A percentile compares a stretch with the other conserved stretches of the same genome.
phyloP scores from a whole-genome alignment of 2,113 vertebrate species.

The Ranitomeya imitator region DNA sequence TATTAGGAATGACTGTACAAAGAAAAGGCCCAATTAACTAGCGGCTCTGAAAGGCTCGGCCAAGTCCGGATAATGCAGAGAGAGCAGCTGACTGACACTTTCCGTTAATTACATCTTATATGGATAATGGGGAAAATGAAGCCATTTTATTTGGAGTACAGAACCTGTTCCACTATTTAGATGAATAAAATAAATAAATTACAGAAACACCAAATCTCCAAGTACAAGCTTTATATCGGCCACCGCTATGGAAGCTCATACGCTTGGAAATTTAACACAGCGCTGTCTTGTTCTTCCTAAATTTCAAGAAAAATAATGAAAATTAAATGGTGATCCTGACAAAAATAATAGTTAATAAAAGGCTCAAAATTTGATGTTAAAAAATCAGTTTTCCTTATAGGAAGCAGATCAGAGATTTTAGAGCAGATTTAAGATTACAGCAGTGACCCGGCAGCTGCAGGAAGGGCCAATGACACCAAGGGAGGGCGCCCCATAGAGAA shows the following conservation, averaged over 20 bases:
- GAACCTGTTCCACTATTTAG: constrained; percentile 1
- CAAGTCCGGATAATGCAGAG: not conserved
- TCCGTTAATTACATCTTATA: not conserved
- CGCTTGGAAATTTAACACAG: not conserved
- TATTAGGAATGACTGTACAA: not conserved
- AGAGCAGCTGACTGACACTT: not conserved
- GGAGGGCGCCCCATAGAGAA: no score
- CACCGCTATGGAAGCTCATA: not conserved
- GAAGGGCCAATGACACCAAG: no score
- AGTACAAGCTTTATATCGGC: not conserved
- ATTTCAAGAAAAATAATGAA: not conserved
- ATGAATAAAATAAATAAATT: not conserved
- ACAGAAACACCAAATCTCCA: not conserved
- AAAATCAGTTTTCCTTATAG: no score
- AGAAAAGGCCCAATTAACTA: not conserved
- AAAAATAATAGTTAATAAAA: no score
- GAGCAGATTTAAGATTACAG: no score
- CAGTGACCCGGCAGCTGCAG: no score
- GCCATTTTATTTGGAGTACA: constrained; percentile 6
- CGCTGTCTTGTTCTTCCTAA: not conserved
- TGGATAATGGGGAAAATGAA: constrained; percentile 8
- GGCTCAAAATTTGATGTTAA: no score
- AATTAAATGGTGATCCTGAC: not conserved
- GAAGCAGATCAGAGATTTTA: no score
- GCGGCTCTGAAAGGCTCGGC: not conserved